Conservation (phyloP, 2,888 invertebrate genomes). For the Drosophila falleni region DNA sequence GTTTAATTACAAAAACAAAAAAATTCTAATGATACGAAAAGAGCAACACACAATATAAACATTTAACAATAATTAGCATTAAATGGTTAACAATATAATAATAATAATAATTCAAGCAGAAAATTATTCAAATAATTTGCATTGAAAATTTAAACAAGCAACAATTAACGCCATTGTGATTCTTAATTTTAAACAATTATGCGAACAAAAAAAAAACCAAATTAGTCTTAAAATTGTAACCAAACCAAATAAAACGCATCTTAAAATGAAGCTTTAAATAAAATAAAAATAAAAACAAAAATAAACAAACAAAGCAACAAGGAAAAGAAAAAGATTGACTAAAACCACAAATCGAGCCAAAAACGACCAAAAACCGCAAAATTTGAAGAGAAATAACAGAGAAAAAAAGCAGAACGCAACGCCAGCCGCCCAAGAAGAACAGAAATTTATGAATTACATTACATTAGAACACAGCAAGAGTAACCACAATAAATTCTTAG, state of each 20-base stretch:
- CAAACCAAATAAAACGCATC: slow-evolving; percentile 33
- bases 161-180: slow-evolving; percentile 84
- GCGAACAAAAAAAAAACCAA: slow-evolving; percentile 39
- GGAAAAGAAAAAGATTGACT: slow-evolving; percentile 10
- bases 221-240: slow-evolving; percentile 27
- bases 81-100: slow-evolving; percentile 58
- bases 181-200: slow-evolving; percentile 82
- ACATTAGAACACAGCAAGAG: slow-evolving; percentile 29
- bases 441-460: slow-evolving; percentile 33
- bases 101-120: slow-evolving; percentile 13
- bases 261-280: slow-evolving; percentile 45
- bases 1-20: slow-evolving; percentile 27
- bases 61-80: slow-evolving; percentile 76
- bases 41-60: slow-evolving; percentile 45
- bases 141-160: slow-evolving; percentile 25
- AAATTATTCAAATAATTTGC: slow-evolving; percentile 28
- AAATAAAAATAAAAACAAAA: slow-evolving; percentile 16
- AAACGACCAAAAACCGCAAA: slow-evolving; percentile 59
- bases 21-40: slow-evolving; percentile 36
- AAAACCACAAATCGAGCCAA: slow-evolving; percentile 54
- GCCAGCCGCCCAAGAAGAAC: slow-evolving; percentile 82
- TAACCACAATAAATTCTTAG: slow-evolving; percentile 52
- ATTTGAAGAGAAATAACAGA: slow-evolving; percentile 26
- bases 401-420: slow-evolving; percentile 66
- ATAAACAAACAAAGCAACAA: slow-evolving; percentile 13